Conservation (phyloP, 2,797 vertebrate species). For the Distichodus sexfasciatus region DNA sequence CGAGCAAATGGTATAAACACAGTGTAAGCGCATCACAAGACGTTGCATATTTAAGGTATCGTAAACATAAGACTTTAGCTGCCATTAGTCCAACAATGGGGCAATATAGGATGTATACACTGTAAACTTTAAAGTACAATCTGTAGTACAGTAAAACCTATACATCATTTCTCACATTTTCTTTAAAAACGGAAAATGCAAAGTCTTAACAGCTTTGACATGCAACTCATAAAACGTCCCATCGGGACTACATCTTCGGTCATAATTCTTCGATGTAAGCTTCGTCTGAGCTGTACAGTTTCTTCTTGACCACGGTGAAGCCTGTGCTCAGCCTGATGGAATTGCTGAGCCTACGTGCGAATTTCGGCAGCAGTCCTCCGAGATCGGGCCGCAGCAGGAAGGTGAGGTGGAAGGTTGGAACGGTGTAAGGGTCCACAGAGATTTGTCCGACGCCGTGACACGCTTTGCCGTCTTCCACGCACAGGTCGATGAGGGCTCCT, state of each 20-base stretch:
- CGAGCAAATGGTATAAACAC: no score
- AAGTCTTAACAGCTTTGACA: no score
- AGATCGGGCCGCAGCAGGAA: slow-evolving; percentile 85
- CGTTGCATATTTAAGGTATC: no score
- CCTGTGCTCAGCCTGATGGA: slow-evolving; percentile 78
- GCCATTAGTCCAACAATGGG: background rate
- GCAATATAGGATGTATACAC: background rate
- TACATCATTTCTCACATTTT: slow-evolving; percentile 1
- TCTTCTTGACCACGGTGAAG: slow-evolving; percentile 90
- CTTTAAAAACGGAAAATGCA: slow-evolving; percentile 1
- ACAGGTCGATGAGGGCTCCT: slow-evolving; percentile 88
- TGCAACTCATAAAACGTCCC: background rate
- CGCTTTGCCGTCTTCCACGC: slow-evolving; percentile 81
- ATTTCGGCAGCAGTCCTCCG: slow-evolving; percentile 82
- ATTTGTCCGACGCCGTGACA: slow-evolving; percentile 81
- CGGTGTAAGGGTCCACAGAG: slow-evolving; percentile 80
- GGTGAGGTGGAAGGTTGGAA: slow-evolving; percentile 92
- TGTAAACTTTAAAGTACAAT: no score
- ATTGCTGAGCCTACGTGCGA: slow-evolving; percentile 19
- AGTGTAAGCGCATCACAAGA: no score
- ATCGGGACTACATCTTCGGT: slow-evolving; percentile 25
- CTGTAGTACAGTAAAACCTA: slow-evolving; percentile 34
- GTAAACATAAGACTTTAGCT: no score
- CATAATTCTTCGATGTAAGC: slow-evolving; percentile 90
- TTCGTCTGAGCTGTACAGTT: slow-evolving; percentile 89